phyloP scores from a whole-genome alignment of 2,797 vertebrate genomes.

The Sebastes matsubarae region DNA sequence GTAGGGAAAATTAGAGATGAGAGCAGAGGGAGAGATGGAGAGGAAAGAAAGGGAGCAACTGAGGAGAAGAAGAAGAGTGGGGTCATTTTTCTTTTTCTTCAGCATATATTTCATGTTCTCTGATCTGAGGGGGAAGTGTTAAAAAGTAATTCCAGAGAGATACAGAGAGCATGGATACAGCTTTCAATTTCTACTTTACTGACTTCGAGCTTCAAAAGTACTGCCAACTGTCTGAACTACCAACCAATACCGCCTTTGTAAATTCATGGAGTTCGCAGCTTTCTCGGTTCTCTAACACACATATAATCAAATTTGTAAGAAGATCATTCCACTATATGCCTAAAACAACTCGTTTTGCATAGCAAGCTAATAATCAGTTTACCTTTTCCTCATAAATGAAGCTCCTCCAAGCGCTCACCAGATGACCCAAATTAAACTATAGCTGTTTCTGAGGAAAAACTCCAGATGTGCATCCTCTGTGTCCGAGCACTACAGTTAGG shows the following conservation, averaged over 20 bases:
- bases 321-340: background rate
- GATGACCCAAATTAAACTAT: constrained; percentile 4
- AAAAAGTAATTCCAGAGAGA: constrained; percentile 83
- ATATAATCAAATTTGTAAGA: background rate
- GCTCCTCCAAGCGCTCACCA: background rate
- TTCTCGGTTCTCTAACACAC: background rate
- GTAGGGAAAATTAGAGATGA: constrained; percentile 49
- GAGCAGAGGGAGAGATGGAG: constrained; percentile 32
- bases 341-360: constrained; percentile 11
- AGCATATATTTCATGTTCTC: constrained; percentile 58
- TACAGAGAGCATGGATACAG: constrained; percentile 1
- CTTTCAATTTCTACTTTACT: constrained; percentile 42
- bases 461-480: background rate
- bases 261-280: background rate
- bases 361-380: background rate
- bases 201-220: constrained; percentile 41
- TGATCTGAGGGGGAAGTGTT: constrained; percentile 81
- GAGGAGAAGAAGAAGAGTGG: constrained; percentile 34
- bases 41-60: constrained; percentile 24
- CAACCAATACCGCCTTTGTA: constrained; percentile 6
- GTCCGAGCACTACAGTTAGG: background rate
- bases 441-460: background rate
- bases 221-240: constrained; percentile 20
- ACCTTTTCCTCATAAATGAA: constrained; percentile 3
- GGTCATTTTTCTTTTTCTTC: constrained; percentile 37